These are phyloP conservation scores for Rhinolophus sinicus DNA, from an alignment of 2,113 vertebrate species.

Conservation along the genomic window DNA sequence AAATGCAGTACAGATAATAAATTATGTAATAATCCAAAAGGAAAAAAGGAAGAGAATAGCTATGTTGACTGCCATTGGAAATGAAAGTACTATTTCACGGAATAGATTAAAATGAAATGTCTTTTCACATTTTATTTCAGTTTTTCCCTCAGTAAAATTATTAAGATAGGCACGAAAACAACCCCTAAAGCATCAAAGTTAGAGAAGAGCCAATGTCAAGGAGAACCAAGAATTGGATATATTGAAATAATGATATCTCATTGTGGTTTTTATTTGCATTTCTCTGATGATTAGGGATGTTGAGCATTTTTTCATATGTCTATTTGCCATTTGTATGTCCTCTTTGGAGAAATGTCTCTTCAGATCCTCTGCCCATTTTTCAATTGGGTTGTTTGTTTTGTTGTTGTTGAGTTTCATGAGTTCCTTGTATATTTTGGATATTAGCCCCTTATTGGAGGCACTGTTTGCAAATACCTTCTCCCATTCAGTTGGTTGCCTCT, in stretches of 20 bases:
- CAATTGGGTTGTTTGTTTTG: too few relatives aligned
- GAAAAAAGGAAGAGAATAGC: neutral
- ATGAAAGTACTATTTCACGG: neutral
- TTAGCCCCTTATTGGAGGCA: too few relatives aligned
- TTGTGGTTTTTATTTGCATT: too few relatives aligned
- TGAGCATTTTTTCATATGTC: too few relatives aligned
- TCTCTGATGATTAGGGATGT: too few relatives aligned
- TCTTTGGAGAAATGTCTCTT: too few relatives aligned
- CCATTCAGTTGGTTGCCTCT: too few relatives aligned
- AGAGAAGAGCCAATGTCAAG: neutral
- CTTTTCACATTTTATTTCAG: neutral
- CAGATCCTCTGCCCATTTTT: too few relatives aligned
- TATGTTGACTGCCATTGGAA: neutral
- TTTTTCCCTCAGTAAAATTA: neutral
- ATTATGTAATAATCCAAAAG: neutral
- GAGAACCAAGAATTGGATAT: rapidly evolving
- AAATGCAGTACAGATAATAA: neutral
- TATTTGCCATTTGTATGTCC: too few relatives aligned
- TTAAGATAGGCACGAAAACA: neutral
- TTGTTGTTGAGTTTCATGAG: too few relatives aligned
- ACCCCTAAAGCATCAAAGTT: neutral
- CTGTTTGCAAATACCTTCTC: too few relatives aligned
- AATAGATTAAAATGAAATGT: neutral
- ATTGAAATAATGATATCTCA: neutral
- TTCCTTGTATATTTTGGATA: too few relatives aligned